Conservation (phyloP, 2,888 invertebrate species). For the Caenorhabditis becei region DNA sequence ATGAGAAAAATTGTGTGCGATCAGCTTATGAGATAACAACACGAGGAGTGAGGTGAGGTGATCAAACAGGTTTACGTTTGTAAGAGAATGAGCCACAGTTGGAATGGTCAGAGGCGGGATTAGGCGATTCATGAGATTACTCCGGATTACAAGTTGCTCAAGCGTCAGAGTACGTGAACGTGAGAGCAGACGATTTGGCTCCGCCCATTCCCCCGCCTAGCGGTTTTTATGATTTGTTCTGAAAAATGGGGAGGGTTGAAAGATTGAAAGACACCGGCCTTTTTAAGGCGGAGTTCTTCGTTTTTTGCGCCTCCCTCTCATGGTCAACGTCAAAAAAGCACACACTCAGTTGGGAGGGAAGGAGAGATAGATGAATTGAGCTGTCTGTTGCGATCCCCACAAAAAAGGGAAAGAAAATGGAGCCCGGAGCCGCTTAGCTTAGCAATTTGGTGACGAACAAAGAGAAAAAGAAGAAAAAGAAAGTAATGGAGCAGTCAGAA, state of each 20-base stretch:
- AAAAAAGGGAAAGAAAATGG: conserved; percentile 1
- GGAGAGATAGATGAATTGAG: conserved; percentile 47
- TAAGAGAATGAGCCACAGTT: neutral
- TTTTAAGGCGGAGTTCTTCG: conserved; percentile 19
- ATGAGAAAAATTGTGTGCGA: neutral
- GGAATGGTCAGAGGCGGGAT: neutral
- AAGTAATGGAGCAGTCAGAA: neutral
- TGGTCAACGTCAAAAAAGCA: conserved; percentile 42
- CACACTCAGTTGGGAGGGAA: conserved; percentile 3
- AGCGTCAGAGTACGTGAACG: conserved; percentile 35
- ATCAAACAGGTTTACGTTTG: neutral
- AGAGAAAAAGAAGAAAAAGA: neutral
- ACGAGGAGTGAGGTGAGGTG: no score
- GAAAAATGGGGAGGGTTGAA: conserved; percentile 26
- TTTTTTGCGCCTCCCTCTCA: conserved; percentile 21
- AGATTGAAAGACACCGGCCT: conserved; percentile 44
- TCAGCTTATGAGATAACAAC: no score
- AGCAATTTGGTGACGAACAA: conserved; percentile 30
- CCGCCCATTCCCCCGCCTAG: conserved; percentile 36
- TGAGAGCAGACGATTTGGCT: conserved; percentile 23
- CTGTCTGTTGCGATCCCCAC: conserved; percentile 45
- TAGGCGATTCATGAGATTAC: conserved; percentile 7
- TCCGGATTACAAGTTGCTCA: conserved; percentile 11
- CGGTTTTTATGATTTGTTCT: conserved; percentile 27
- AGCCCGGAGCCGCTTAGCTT: neutral